Conservation (phyloP, 2,888 invertebrate species). For the Allygus modestus region DNA sequence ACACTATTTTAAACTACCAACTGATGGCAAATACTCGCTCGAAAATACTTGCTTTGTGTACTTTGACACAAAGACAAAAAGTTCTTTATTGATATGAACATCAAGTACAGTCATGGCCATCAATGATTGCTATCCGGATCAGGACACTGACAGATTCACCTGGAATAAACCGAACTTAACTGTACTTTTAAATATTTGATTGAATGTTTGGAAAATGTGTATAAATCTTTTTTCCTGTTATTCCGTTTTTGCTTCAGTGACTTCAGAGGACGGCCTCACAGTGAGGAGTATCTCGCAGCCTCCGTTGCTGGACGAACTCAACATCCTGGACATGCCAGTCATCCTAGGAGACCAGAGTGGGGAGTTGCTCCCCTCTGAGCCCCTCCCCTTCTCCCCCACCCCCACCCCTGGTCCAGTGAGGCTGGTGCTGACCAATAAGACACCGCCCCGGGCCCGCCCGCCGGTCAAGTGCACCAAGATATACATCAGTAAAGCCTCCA, state of each 20-base stretch:
- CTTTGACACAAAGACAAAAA: too few relatives aligned
- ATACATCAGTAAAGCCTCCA: conserved; percentile 15
- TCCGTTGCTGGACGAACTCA: conserved; percentile 67
- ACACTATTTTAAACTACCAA: too few relatives aligned
- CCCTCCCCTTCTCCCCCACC: neutral
- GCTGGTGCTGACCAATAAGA: conserved; percentile 44
- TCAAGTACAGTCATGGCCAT: too few relatives aligned
- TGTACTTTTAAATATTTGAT: too few relatives aligned
- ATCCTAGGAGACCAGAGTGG: conserved; percentile 69
- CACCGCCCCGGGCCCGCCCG: neutral
- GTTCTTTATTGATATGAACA: too few relatives aligned
- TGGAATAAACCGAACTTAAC: too few relatives aligned
- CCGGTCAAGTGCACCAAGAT: conserved; percentile 27
- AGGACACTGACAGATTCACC: too few relatives aligned
- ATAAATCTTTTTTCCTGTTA: too few relatives aligned
- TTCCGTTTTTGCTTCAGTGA: too few relatives aligned
- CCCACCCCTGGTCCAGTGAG: conserved; percentile 26
- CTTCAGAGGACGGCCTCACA: neutral
- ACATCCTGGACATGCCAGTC: conserved; percentile 71
- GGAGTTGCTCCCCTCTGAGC: neutral
- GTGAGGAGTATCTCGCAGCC: neutral
- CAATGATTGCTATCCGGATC: too few relatives aligned
- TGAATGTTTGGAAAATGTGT: neutral
- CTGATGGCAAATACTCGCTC: too few relatives aligned
- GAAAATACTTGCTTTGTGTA: too few relatives aligned